Percentiles rank a stretch among this genome's conserved stretches.
Conservation (phyloP, 2,113 vertebrate genomes). For the Paradisaea rubra region DNA sequence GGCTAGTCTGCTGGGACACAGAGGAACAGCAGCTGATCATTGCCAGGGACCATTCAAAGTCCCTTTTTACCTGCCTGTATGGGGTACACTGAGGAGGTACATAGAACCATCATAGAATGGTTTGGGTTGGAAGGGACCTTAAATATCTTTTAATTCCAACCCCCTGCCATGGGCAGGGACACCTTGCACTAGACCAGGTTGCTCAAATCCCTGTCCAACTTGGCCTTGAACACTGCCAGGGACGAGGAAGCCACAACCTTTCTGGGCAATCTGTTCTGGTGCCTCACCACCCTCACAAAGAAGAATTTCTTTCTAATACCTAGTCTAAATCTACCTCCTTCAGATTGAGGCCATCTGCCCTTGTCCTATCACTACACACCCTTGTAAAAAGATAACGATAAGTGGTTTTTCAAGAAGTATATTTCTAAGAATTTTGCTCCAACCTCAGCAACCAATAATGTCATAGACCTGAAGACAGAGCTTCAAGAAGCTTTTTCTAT, state of each 20-base stretch:
- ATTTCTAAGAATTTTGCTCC: neutral
- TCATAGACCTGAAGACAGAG: neutral
- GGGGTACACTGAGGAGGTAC: rapidly evolving
- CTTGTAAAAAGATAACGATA: neutral
- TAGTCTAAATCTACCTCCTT: neutral
- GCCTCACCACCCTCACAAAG: neutral
- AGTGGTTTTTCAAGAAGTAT: rapidly evolving
- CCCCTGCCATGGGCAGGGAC: neutral
- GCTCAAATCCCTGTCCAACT: neutral
- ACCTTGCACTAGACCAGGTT: neutral
- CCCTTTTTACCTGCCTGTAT: neutral
- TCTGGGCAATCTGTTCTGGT: neutral
- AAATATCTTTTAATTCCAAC: neutral
- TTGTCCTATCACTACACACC: neutral
- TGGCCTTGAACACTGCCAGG: neutral
- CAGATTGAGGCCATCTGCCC: neutral
- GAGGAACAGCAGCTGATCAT: neutral
- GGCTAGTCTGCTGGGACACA: neutral
- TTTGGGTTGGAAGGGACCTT: neutral
- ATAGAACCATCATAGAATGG: neutral
- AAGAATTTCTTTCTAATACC: neutral
- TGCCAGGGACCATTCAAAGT: neutral
- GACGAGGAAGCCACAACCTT: neutral
- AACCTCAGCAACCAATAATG: neutral
- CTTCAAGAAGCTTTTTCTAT: neutral